Base-by-base conservation (phyloP, 2,797 vertebrate genomes). In the Buceros bicornis region DNA sequence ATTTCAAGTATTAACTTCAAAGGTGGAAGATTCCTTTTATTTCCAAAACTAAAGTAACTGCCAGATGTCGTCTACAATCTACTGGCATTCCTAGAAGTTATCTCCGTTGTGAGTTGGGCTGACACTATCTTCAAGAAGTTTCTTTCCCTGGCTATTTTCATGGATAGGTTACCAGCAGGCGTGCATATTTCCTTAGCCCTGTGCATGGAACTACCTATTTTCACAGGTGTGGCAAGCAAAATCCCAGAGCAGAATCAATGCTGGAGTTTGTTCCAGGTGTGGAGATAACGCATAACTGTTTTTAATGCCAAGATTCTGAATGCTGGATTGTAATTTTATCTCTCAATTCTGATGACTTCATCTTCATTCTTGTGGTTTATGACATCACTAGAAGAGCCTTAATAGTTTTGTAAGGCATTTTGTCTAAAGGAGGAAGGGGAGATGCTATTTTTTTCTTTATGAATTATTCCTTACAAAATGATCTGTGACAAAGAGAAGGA, bases 291-390 rank as follows among this genome's bases (percentile, higher is more conserved):
- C 17, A 24, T 19, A 4, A 0, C 4, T 16, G 29, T 2, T 94
- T 85, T 48, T 80, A 66, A 94, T 10, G 90, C 57, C 74, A 65
- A 45, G 43, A 65, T 57, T 35, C 73, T 83, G 71, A 51, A 89
- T 81, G 95, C 87, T 81, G 84, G 87, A 51, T 33, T 72, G 90
- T 77, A 90, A 94, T 76, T 92, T 91, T 65, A 67, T 92, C 89
- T 94, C 73, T 78, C 48, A 73, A 12, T 77, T 65, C 66, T 88
- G 86, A 84, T 91, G 92, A 96, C 58, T 94, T 61, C 47, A 72
- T 80, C 82, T 89, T 87, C 82, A 40, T 72, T 5, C 29, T 82
- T 73, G 19, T 72, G 84, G 92, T 87, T 93, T 72, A 12, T 92
- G 91, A 72, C 51, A 47, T 88, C 85, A 87, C 15, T 61, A 84